Evolutionary conservation across 2,113 vertebrate genomes (phyloP).

Genomic region (Heterocephalus glaber): DNA sequence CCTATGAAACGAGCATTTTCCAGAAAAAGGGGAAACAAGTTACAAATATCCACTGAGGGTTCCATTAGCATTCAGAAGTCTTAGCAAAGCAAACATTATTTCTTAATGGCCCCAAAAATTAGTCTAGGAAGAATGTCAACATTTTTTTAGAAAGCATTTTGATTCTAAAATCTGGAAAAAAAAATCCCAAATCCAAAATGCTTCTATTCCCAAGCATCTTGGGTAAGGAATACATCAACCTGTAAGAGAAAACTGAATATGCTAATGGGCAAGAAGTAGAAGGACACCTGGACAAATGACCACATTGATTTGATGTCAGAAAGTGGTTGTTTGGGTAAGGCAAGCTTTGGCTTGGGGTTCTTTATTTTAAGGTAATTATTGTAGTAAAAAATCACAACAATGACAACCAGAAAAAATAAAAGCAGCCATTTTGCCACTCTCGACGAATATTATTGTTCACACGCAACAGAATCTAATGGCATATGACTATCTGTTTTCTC

Average conservation of each 20-base stretch:
- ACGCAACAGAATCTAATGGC: not conserved
- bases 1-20: not conserved
- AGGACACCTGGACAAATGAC: rapidly evolving
- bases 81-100: not conserved
- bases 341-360: not conserved
- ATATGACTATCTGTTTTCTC: not conserved
- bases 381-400: not conserved
- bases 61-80: not conserved
- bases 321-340: not conserved
- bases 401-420: not conserved
- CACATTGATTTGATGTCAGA: too few relatives aligned
- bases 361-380: not conserved
- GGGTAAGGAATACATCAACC: not conserved
- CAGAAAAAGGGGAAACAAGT: not conserved
- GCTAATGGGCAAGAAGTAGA: not conserved
- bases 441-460: not conserved
- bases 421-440: not conserved
- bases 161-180: not conserved
- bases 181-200: not conserved
- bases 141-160: not conserved
- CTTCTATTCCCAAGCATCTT: not conserved
- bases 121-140: not conserved
- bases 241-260: not conserved
- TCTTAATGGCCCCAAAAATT: not conserved
- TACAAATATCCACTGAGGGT: not conserved